Percentiles rank a stretch among this genome's conserved stretches.
These are phyloP conservation scores for Empidonax traillii DNA, from an alignment of 2,113 vertebrate genomes.

Conservation along the genomic window DNA sequence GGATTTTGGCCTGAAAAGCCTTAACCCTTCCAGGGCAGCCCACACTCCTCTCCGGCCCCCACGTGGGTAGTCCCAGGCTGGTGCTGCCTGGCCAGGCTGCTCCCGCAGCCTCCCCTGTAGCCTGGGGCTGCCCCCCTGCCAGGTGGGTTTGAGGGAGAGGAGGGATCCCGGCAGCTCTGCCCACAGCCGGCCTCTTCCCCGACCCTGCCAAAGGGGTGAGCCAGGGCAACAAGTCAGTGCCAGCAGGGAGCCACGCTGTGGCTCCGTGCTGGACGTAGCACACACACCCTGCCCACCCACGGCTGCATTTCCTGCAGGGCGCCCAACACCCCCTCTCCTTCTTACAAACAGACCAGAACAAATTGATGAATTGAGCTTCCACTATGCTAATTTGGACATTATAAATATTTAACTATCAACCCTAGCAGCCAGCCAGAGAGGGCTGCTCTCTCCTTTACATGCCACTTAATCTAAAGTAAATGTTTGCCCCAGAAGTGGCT, in stretches of 20 bases:
- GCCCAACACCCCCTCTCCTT: neutral
- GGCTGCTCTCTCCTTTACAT: conserved; percentile 58
- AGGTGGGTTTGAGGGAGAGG: neutral
- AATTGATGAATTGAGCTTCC: conserved; percentile 86
- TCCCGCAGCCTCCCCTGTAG: accelerated
- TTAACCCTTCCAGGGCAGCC: conserved; percentile 53
- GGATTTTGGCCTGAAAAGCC: conserved; percentile 66
- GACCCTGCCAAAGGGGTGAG: accelerated
- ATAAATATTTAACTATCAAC: conserved; percentile 86
- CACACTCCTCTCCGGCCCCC: neutral
- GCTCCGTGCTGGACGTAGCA: neutral
- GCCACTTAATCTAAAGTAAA: conserved; percentile 77
- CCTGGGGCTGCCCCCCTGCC: neutral
- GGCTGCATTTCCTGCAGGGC: conserved; percentile 33
- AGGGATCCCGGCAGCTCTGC: neutral
- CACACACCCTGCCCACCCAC: conserved; percentile 32
- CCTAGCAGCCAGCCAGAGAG: conserved; percentile 73
- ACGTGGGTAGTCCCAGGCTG: neutral
- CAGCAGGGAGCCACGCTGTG: accelerated
- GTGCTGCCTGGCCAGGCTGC: neutral
- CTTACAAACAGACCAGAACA: conserved; percentile 74
- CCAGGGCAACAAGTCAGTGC: neutral
- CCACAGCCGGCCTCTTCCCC: neutral
- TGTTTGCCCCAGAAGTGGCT: conserved; percentile 71
- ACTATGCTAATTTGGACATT: conserved; percentile 82